A percentile compares a stretch with the other conserved stretches of the same genome.
phyloP scores from a whole-genome alignment of 2,888 invertebrate species.

The Cosmopolites sordidus region DNA sequence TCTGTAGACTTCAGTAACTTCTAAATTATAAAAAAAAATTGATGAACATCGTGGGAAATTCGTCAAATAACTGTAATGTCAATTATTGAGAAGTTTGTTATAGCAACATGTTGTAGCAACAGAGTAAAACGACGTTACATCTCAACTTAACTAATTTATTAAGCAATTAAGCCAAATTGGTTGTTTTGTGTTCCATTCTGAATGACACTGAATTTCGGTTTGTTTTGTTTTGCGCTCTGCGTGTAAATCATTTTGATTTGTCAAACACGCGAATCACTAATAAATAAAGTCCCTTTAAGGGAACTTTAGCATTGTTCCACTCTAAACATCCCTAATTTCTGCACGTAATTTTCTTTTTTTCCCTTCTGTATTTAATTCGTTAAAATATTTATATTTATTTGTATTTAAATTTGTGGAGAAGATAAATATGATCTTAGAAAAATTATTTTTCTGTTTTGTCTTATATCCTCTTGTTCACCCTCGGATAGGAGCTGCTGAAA shows the following conservation, averaged over 20 bases:
- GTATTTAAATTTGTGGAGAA: too few species aligned
- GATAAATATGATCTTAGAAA: too few species aligned
- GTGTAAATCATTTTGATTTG: slow-evolving; percentile 27
- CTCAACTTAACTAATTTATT: slow-evolving; percentile 24
- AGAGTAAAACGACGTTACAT: slow-evolving; percentile 15
- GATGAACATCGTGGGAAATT: too few species aligned
- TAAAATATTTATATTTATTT: too few species aligned
- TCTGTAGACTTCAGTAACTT: too few species aligned
- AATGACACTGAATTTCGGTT: slow-evolving; percentile 24
- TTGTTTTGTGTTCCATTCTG: slow-evolving; percentile 25
- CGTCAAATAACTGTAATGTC: too few species aligned
- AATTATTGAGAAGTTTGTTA: not conserved
- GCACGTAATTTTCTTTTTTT: too few species aligned
- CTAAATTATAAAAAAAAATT: too few species aligned
- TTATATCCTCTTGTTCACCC: too few species aligned
- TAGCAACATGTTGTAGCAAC: not conserved
- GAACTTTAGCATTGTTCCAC: slow-evolving; percentile 11
- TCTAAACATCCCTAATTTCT: not conserved
- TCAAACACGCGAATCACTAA: slow-evolving; percentile 20
- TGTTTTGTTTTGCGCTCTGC: slow-evolving; percentile 24
- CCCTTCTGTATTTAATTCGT: too few species aligned
- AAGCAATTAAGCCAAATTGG: slow-evolving; percentile 26
- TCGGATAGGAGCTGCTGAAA: too few species aligned
- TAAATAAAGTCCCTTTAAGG: slow-evolving; percentile 15
- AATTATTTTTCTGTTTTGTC: too few species aligned